A percentile compares a stretch with the other conserved stretches of the same genome.
These are phyloP conservation scores for Synanthedon vespiformis DNA, from an alignment of 2,888 invertebrate genomes.

Conservation along the genomic window DNA sequence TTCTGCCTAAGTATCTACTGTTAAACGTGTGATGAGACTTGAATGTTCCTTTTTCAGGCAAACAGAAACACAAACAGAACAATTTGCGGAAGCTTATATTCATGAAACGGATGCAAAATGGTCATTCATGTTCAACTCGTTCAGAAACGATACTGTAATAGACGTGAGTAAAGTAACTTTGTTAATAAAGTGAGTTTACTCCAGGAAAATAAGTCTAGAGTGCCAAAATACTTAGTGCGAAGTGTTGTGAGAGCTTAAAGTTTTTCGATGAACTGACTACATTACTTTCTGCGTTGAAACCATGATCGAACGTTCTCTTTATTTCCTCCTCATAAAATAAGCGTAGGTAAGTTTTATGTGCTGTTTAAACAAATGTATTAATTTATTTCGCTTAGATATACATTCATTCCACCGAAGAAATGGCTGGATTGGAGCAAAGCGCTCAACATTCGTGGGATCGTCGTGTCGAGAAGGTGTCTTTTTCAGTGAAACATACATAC, in stretches of 20 bases:
- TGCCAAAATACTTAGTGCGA: too few species aligned
- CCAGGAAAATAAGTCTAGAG: too few species aligned
- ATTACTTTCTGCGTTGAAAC: background rate
- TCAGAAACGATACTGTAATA: slow-evolving; percentile 50
- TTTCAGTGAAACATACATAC: slow-evolving; percentile 82
- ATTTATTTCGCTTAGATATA: slow-evolving; percentile 52
- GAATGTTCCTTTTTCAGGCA: slow-evolving; percentile 31
- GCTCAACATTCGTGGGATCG: slow-evolving; percentile 79
- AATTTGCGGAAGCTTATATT: slow-evolving; percentile 65
- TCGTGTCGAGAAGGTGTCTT: slow-evolving; percentile 70
- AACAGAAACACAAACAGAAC: slow-evolving; percentile 40
- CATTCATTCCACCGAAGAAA: slow-evolving; percentile 77
- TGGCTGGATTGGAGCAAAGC: slow-evolving; percentile 75
- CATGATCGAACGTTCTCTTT: too few species aligned
- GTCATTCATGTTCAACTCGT: slow-evolving; percentile 70
- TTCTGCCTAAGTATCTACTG: background rate
- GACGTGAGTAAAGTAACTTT: slow-evolving; percentile 26
- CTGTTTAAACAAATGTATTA: too few species aligned
- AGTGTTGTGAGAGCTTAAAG: too few species aligned
- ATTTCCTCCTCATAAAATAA: too few species aligned
- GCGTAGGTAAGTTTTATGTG: too few species aligned
- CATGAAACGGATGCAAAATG: slow-evolving; percentile 77
- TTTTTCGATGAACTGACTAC: too few species aligned
- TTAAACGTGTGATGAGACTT: too few species aligned
- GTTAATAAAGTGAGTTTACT: too few species aligned